These are phyloP conservation scores for Mesorhabditis belari DNA, from an alignment of 2,888 invertebrate species.

Conservation along the genomic window DNA sequence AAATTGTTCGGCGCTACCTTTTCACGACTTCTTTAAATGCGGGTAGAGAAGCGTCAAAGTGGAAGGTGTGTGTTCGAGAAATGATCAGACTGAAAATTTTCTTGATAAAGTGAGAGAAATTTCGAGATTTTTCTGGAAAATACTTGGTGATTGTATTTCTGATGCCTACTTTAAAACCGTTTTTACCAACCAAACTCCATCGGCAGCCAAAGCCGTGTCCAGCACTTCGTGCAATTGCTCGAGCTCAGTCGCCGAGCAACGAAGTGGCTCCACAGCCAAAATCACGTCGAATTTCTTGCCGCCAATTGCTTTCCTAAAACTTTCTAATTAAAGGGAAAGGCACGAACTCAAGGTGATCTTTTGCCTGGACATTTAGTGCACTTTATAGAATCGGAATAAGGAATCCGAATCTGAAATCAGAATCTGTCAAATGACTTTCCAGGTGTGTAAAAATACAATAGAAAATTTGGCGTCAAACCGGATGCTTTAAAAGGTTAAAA, in stretches of 20 bases:
- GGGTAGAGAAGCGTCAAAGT: not conserved
- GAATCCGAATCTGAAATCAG: no score
- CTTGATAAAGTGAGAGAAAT: no score
- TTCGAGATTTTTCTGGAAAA: no score
- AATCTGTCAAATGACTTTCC: no score
- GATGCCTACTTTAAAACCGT: slow-evolving; percentile 4
- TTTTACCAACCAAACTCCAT: slow-evolving; percentile 48
- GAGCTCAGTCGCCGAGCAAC: slow-evolving; percentile 30
- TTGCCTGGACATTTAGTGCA: no score
- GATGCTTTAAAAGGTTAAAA: no score
- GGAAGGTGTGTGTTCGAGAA: not conserved
- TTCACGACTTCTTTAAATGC: not conserved
- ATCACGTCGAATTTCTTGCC: slow-evolving; percentile 40
- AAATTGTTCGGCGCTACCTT: not conserved
- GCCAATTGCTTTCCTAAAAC: not conserved
- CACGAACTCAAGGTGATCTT: no score
- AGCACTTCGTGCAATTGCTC: slow-evolving; percentile 39
- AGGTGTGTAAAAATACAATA: no score
- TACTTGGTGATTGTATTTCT: no score
- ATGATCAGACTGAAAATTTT: no score
- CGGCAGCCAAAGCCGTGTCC: slow-evolving; percentile 26
- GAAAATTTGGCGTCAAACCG: no score
- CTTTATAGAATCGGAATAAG: no score
- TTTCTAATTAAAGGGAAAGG: not conserved
- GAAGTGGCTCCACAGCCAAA: slow-evolving; percentile 43